Conservation (phyloP, 2,113 vertebrate genomes). For the Butorides virescens region DNA sequence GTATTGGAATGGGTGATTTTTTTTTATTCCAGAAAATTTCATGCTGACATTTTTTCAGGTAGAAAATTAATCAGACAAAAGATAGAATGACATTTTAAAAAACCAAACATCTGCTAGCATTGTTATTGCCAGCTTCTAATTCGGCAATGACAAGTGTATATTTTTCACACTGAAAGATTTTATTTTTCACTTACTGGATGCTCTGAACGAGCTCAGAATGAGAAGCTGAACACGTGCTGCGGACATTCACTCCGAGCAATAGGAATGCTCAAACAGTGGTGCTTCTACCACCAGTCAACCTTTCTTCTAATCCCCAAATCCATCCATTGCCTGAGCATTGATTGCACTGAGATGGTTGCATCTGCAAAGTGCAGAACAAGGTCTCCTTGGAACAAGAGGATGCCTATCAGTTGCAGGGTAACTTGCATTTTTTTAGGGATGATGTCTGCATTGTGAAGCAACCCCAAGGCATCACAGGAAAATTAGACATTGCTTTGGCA, state of each 20-base stretch:
- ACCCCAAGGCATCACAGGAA: neutral
- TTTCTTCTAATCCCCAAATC: neutral
- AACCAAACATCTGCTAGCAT: neutral
- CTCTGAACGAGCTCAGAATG: neutral
- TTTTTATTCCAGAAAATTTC: neutral
- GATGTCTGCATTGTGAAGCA: neutral
- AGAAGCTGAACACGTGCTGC: neutral
- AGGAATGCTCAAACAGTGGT: neutral
- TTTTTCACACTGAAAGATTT: neutral
- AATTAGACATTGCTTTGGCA: neutral
- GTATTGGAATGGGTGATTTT: neutral
- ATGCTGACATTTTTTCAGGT: neutral
- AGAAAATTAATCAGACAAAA: neutral
- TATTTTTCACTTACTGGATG: neutral
- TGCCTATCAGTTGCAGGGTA: fast-evolving
- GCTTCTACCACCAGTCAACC: neutral
- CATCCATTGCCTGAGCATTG: neutral
- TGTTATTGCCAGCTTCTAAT: constrained; percentile 19
- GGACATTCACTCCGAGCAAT: neutral
- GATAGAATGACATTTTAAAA: neutral
- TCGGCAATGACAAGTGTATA: neutral
- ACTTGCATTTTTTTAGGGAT: neutral
- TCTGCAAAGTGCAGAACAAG: neutral
- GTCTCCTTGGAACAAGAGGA: neutral
- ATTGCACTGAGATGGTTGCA: neutral